A percentile compares a stretch with the other conserved stretches of the same genome.
Conservation (phyloP, 1,140 invertebrate genomes). For the Tetramorium alpestre region DNA sequence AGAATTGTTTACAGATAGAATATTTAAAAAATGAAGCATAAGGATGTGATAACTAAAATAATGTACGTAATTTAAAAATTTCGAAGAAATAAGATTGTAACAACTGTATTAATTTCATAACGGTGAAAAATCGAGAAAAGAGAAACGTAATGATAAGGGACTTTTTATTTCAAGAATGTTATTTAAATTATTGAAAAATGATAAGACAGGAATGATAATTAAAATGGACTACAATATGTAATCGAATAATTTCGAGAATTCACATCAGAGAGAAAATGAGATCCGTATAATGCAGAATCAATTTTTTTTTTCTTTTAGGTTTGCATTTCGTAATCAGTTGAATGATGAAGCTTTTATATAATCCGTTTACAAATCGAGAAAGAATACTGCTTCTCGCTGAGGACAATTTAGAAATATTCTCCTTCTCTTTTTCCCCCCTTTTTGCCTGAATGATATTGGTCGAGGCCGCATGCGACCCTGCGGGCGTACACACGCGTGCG, state of each 20-base stretch:
- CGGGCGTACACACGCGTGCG: slow-evolving; percentile 16
- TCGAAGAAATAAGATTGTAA: neutral
- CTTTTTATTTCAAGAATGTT: neutral
- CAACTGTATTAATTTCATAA: neutral
- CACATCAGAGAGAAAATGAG: neutral
- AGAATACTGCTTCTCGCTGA: neutral
- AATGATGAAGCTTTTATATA: neutral
- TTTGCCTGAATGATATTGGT: neutral
- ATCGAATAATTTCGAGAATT: neutral
- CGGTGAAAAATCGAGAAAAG: neutral
- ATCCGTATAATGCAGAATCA: neutral
- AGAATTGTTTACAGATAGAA: neutral
- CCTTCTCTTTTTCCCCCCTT: neutral
- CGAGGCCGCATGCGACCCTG: slow-evolving; percentile 46
- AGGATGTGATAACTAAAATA: neutral
- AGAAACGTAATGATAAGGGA: no score
- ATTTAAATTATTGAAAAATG: neutral
- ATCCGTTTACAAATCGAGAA: neutral
- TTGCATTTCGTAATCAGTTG: neutral
- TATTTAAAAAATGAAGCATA: neutral
- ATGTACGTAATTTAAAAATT: neutral
- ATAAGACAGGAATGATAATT: neutral
- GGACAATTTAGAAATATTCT: neutral
- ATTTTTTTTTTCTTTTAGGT: neutral
- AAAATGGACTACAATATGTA: neutral